Evolutionary conservation across 1,140 invertebrate species (phyloP), one percentile per base, ranked within the genome.

Genomic region (Drosophila kepulauana): DNA sequence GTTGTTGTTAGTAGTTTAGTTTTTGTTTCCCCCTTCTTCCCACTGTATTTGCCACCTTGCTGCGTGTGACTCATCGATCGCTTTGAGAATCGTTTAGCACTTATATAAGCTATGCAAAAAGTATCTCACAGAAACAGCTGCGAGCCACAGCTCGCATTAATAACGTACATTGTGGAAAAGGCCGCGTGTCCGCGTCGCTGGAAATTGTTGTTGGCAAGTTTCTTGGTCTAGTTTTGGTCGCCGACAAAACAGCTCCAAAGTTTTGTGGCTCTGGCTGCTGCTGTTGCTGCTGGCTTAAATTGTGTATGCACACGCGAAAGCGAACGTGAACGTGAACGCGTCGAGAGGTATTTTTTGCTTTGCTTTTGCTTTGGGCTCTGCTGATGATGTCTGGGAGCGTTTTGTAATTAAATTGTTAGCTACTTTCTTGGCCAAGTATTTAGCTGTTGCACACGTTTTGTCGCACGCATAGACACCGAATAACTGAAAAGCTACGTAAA

Each of bases 401-500:
- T 68, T 43, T 41, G 54, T 45, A 74, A 68, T 52, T 59, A 66
- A 73, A 63, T 61, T 68, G 57, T 62, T 74, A 52, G 57, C 61
- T 63, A 75, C 59, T 63, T 70, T 67, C 51, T 54, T 54, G n/a
- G 28, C 51, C n/a, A 35, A 54, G 2, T 54, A 33, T 30, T 35
- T 54, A 33, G 52, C 51, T 56, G 61, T 20, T 62, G 65, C 68
- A 64, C 74, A 88, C 84, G 84, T 88, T 88, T 88, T 88, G 84
- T 89, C 84, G 84, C 85, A 88, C 84, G 84, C 84, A 88, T 78
- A 84, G 84, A 84, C 84, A 80, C 62, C 80, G 84, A 63, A 81
- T 84, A 88, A 88, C 84, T 88, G 74, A 75, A 88, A 84, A 80
- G 85, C 70, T 73, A 89, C 80, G 84, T 88, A 71, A 88, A 88